Base-by-base conservation (phyloP, 2,888 invertebrate species). In the Eilema caniola region DNA sequence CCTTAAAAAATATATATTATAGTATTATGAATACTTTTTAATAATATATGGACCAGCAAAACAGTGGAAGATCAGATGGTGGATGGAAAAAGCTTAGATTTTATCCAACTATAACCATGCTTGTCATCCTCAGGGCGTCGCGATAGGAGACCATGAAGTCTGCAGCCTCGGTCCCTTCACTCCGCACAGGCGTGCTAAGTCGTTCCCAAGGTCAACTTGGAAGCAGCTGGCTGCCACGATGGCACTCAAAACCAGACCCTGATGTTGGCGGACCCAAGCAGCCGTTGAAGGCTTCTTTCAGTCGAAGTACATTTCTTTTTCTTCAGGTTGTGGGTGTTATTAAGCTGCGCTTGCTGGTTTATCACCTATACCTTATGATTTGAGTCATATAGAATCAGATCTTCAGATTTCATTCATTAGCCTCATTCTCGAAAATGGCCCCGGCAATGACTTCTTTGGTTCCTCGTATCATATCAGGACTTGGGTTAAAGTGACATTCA, bases 221-320 rank as follows among this genome's bases (percentile, higher is more conserved):
- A 53, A 53, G 53, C 53, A 53, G 53, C 53, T 37, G 59, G 66
- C 31, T 56, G 23, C 23, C 25, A 24, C 59, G 66, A 37, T 66
- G 25, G 25, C 25, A 61, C 7, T 25, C 61, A 37, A 23, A 62
- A 62, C 47, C 53, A 67, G 61, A 71, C 61, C 66, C 23, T 25
- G 37, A 67, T 64, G 64, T 33, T 47, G 37, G 62, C 41, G 66
- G 10, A 53, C 20, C 53, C 53, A 53, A 53, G 53, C 53, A 53
- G n/a, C 20, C 53, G n/a, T n/a, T 53, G 53, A 53, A n/a, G 53
- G 53, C 53, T 20, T 20, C 53, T n/a, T 53, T 53, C 53, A 53
- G 53, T 53, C 20, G n/a, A 53, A 53, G 53, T 53, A 53, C 20
- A 20, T n/a, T 10, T 53, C n/a, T 47, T 53, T 53, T n/a, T n/a